These are phyloP conservation scores for Acomys russatus DNA, from an alignment of 2,797 vertebrate genomes.

Conservation along the genomic window DNA sequence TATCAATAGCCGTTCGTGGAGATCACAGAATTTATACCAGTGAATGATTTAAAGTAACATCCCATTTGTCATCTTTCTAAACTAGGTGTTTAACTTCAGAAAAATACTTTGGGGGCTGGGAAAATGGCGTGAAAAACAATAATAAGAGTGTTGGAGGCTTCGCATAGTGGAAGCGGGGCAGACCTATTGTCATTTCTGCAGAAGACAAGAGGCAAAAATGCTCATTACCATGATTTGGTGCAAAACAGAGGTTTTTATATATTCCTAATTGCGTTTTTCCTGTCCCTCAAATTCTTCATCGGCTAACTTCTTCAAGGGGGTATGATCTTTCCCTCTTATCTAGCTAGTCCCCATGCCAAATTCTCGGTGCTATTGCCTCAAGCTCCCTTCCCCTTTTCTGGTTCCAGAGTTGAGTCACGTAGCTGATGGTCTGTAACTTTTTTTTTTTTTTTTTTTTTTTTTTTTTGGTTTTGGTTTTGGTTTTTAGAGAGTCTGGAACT, in stretches of 20 bases:
- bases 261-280: neutral
- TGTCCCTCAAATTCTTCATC: neutral
- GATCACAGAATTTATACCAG: neutral
- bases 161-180: neutral
- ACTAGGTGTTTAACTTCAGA: slow-evolving; percentile 16
- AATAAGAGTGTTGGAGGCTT: neutral
- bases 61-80: slow-evolving; percentile 3
- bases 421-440: neutral
- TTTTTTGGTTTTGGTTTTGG: no score
- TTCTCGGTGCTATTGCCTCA: neutral
- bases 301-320: neutral
- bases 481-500: no score
- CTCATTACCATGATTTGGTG: neutral
- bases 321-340: neutral
- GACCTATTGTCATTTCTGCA: fast-evolving
- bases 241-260: neutral
- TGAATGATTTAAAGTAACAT: slow-evolving; percentile 11
- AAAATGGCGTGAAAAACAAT: neutral
- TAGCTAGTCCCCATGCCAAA: neutral
- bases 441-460: no score
- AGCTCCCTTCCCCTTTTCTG: neutral
- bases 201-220: neutral
- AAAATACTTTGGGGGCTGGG: neutral
- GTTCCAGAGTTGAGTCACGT: neutral
- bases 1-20: neutral